Evolutionary conservation across 2,113 vertebrate species (phyloP).

Genomic region (Rhynchomys soricoides): DNA sequence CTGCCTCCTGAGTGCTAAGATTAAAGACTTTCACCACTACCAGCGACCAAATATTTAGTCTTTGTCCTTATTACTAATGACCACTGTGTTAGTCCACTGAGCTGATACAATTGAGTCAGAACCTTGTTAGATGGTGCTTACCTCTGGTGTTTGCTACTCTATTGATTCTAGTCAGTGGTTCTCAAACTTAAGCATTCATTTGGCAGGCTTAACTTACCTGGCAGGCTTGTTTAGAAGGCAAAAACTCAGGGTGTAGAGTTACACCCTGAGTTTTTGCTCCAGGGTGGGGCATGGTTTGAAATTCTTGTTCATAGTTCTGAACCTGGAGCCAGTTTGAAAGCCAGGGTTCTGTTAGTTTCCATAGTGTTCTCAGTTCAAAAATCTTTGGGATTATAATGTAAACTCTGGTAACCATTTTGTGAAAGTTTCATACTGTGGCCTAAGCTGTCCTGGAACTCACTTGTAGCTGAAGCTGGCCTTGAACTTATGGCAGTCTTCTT

Average conservation of each 20-base stretch:
- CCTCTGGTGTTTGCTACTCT: neutral
- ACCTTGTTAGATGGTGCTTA: neutral
- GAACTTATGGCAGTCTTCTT: neutral
- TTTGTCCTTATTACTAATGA: neutral
- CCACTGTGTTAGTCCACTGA: neutral
- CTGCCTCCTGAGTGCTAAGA: neutral
- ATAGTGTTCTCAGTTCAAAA: neutral
- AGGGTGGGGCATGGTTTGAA: neutral
- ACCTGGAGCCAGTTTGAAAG: neutral
- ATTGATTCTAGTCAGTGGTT: neutral
- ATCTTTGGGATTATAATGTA: neutral
- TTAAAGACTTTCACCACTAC: neutral
- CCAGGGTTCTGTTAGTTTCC: neutral
- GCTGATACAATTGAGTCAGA: neutral
- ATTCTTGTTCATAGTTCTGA: neutral
- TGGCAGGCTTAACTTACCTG: neutral
- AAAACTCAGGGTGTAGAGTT: neutral
- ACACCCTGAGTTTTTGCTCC: neutral
- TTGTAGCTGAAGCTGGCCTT: neutral
- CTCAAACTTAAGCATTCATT: neutral
- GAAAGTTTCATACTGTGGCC: neutral
- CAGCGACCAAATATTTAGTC: neutral
- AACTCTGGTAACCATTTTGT: neutral
- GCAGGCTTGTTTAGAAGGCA: neutral
- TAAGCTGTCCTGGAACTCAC: neutral